Evolutionary conservation across 2,888 invertebrate species (phyloP).

Genomic region (Rosalia funebris): DNA sequence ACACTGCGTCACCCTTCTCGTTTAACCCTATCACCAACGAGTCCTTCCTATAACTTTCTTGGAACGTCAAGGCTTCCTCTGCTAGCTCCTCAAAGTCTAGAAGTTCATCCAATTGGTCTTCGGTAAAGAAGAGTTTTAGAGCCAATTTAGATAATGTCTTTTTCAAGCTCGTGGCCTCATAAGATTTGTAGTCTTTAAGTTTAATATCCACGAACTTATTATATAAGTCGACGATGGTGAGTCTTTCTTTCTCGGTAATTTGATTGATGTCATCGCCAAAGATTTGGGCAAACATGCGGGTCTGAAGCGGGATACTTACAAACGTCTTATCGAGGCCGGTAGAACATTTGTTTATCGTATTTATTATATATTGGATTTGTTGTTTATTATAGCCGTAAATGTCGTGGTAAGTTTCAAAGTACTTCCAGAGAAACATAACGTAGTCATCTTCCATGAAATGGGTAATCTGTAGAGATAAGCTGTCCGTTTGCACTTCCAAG

Average conservation of each 20-base stretch:
- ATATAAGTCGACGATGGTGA: conserved; percentile 19
- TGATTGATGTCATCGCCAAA: conserved; percentile 22
- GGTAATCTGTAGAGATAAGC: conserved; percentile 10
- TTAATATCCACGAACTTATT: conserved; percentile 26
- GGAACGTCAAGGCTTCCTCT: conserved; percentile 17
- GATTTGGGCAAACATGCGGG: conserved; percentile 25
- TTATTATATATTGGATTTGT: conserved; percentile 17
- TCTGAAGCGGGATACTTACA: conserved; percentile 20
- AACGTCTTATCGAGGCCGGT: conserved; percentile 12
- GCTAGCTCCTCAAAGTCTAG: conserved; percentile 23
- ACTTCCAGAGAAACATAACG: conserved; percentile 12
- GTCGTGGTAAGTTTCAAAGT: conserved; percentile 13
- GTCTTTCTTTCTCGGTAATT: conserved; percentile 10
- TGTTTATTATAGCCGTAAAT: conserved; percentile 3
- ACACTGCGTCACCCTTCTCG: conserved; percentile 20
- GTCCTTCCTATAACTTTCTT: conserved; percentile 25
- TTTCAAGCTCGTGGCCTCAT: conserved; percentile 20
- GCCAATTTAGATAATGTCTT: conserved; percentile 22
- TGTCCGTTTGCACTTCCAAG: conserved; percentile 8
- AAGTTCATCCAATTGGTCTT: conserved; percentile 11
- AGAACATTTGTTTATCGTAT: conserved; percentile 15
- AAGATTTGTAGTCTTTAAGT: conserved; percentile 24
- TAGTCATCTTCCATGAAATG: conserved; percentile 17
- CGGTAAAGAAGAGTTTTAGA: conserved; percentile 20
- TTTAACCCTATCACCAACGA: conserved; percentile 21